Evolutionary conservation across 2,888 invertebrate species (phyloP), one percentile per base, ranked within the genome.

Genomic region (Diaperis boleti): DNA sequence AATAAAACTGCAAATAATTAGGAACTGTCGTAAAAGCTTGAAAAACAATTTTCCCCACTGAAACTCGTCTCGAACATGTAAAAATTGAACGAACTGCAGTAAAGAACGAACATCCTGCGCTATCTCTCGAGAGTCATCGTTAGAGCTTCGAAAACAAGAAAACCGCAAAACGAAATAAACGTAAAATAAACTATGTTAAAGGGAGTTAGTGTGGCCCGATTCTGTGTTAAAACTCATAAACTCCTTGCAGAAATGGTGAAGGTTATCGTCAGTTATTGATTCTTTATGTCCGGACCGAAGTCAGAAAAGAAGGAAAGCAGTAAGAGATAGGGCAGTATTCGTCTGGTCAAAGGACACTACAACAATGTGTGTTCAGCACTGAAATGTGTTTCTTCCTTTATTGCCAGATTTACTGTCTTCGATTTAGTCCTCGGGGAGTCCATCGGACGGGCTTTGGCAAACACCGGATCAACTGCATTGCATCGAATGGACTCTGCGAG

Each of bases 351-450:
- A 59, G 63, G 59, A 39, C 59, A 59, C 52, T 65, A 59, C 59
- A 57, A 63, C 66, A 65, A 60, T 66, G 66, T 69, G 66, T 69
- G 70, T 71, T 71, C 69, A 70, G 68, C 65, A 66, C 68, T 64
- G 68, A 70, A 72, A 73, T 71, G 70, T 72, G 68, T 72, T 72
- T 70, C 71, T 68, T 67, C 64, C 69, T 70, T 72, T 73, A 73
- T 73, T 72, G 71, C 68, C 61, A 66, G 72, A 72, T 72, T 72
- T 73, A 71, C 49, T 60, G 64, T 42, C 50, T 60, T 56, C 49
- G 49, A 59, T 64, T 49, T 41, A 22, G 55, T 35, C 42, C 44
- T 42, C 10, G 3, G 52, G 57, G 59, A 63, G 35, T 52, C 50
- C 47, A 54, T 55, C 37, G 13, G 31, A 42, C 42, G 45, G 33